Evolutionary conservation across 1,140 invertebrate species (phyloP).

Genomic region (Melanaphis sacchari): DNA sequence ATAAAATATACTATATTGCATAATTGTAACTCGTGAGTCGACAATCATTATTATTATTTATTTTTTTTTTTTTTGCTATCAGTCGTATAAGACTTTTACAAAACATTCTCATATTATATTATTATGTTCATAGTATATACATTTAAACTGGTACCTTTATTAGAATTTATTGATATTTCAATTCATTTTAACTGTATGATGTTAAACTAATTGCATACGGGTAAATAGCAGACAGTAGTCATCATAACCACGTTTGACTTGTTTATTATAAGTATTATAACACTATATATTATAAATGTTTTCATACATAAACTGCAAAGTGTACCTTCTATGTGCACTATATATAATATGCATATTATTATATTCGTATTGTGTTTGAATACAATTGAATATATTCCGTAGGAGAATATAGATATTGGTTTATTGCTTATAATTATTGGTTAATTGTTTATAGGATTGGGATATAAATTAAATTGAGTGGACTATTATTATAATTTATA

Average conservation of each 20-base stretch:
- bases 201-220: not conserved
- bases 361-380: not conserved
- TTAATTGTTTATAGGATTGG: not conserved
- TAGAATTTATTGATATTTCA: not conserved
- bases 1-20: not conserved
- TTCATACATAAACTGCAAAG: not conserved
- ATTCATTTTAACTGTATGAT: not conserved
- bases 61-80: too few relatives aligned
- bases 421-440: slow-evolving; percentile 6
- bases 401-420: not conserved
- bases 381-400: not conserved
- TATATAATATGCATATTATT: not conserved
- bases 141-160: not conserved
- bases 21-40: too few relatives aligned
- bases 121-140: not conserved
- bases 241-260: not conserved
- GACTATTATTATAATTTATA: slow-evolving; percentile 5
- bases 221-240: not conserved
- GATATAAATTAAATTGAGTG: slow-evolving; percentile 15
- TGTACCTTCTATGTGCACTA: not conserved
- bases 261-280: not conserved
- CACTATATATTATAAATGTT: not conserved
- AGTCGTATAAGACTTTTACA: not conserved
- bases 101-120: not conserved
- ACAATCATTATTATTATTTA: too few relatives aligned